Evolutionary conservation across 2,113 vertebrate genomes (phyloP).

Genomic region (Perca flavescens): DNA sequence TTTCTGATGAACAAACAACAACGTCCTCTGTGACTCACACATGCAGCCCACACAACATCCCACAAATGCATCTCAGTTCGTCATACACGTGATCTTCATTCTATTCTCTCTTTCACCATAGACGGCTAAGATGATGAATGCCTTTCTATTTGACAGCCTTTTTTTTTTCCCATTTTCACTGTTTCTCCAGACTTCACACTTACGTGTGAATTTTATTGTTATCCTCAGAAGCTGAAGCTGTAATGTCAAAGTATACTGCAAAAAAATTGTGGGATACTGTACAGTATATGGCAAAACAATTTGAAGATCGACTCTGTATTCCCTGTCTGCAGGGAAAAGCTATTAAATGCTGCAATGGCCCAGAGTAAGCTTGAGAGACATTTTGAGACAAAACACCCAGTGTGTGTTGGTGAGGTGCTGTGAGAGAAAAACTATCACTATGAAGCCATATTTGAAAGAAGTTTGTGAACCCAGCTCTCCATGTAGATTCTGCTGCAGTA

Average conservation of each 20-base stretch:
- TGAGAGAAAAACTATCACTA: constrained; percentile 7
- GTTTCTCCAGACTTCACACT: constrained; percentile 9
- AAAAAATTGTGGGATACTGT: constrained; percentile 23
- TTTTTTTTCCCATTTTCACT: not conserved
- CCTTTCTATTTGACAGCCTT: constrained; percentile 33
- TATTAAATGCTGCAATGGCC: constrained; percentile 66
- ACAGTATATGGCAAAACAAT: constrained; percentile 24
- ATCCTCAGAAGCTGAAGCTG: constrained; percentile 11
- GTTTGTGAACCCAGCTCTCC: not conserved
- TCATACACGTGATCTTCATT: constrained; percentile 13
- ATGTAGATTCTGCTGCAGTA: not conserved
- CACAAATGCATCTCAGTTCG: constrained; percentile 25
- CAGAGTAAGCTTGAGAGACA: constrained; percentile 48
- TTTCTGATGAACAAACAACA: constrained; percentile 34
- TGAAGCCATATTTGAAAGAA: constrained; percentile 24
- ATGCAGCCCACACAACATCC: constrained; percentile 41
- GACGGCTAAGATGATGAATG: constrained; percentile 42
- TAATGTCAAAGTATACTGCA: constrained; percentile 34
- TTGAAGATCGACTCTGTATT: constrained; percentile 50
- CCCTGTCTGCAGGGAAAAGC: constrained; percentile 56
- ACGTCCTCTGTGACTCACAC: constrained; percentile 1
- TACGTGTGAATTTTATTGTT: constrained; percentile 39
- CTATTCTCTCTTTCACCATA: constrained; percentile 12
- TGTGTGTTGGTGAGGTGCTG: constrained; percentile 24
- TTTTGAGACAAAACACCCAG: constrained; percentile 59